Evolutionary conservation across 2,797 vertebrate species (phyloP).

Genomic region (Melanotaenia boesemani): DNA sequence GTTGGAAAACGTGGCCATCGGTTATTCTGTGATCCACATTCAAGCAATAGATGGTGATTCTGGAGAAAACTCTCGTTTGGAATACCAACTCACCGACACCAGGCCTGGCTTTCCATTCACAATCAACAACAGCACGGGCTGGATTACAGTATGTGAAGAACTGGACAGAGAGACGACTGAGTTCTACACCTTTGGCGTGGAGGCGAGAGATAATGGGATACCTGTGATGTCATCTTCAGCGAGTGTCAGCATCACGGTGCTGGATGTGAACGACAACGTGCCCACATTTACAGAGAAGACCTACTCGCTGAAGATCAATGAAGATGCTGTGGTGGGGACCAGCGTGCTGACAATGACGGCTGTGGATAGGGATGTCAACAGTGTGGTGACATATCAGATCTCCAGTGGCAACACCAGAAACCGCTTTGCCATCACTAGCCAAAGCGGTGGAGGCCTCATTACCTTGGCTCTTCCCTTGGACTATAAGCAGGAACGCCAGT

Average conservation of each 20-base stretch:
- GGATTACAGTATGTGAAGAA: constrained; percentile 90
- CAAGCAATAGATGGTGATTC: constrained; percentile 96
- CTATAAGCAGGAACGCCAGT: constrained; percentile 98
- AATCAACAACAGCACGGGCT: constrained; percentile 97
- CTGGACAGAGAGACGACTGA: constrained; percentile 94
- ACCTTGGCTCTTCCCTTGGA: constrained; percentile 94
- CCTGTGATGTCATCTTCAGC: constrained; percentile 95
- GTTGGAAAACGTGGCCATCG: constrained; percentile 92
- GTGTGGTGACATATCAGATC: constrained; percentile 97
- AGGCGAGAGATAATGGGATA: constrained; percentile 91
- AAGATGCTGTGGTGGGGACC: constrained; percentile 93
- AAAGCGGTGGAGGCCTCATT: constrained; percentile 94
- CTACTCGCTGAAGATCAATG: constrained; percentile 93
- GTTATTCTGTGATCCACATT: constrained; percentile 95
- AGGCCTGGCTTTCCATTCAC: constrained; percentile 89
- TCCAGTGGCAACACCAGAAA: constrained; percentile 97
- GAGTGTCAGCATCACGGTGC: constrained; percentile 92
- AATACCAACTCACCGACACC: constrained; percentile 89
- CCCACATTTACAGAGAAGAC: constrained; percentile 92
- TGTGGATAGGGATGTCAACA: constrained; percentile 93
- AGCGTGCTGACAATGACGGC: constrained; percentile 93
- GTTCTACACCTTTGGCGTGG: constrained; percentile 93
- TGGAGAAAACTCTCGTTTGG: constrained; percentile 92
- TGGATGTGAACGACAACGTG: constrained; percentile 96
- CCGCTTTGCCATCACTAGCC: constrained; percentile 97